These are phyloP conservation scores for Trididemnum clinides DNA, from an alignment of 23 tunicate genomes.

Conservation along the genomic window DNA sequence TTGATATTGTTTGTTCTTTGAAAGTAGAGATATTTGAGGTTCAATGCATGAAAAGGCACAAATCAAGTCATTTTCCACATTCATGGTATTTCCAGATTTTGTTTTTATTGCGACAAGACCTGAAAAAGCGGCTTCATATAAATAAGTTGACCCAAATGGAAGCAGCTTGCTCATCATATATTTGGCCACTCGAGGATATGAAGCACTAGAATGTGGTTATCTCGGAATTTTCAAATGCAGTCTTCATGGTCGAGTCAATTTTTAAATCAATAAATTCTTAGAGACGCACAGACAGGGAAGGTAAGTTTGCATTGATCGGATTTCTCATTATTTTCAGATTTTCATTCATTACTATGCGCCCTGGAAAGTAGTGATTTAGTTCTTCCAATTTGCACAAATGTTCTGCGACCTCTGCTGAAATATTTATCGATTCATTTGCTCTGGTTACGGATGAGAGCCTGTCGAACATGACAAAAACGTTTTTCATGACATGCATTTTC, in stretches of 20 bases:
- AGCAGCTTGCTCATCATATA: conserved; percentile 41
- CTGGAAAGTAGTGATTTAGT: conserved; percentile 36
- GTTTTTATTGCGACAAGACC: background rate
- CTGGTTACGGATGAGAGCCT: conserved; percentile 16
- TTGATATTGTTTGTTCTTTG: background rate
- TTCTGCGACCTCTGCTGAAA: too few relatives aligned
- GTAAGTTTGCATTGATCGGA: conserved; percentile 29
- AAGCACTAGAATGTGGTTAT: conserved; percentile 15
- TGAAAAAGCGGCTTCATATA: too few relatives aligned
- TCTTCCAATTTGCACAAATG: conserved; percentile 27
- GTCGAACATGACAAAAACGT: too few relatives aligned
- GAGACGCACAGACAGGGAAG: conserved; percentile 32
- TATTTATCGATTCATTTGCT: conserved; percentile 19
- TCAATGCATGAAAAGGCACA: background rate
- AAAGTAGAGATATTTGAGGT: background rate
- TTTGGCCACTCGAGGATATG: too few relatives aligned
- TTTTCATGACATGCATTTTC: too few relatives aligned
- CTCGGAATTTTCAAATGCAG: too few relatives aligned
- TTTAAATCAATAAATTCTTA: too few relatives aligned
- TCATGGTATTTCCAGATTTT: background rate
- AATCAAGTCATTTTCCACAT: too few relatives aligned
- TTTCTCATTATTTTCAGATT: conserved; percentile 28
- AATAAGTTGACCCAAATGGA: conserved; percentile 5
- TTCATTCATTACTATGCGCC: conserved; percentile 25
- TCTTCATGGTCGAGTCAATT: too few relatives aligned